Conservation (phyloP, 2,888 invertebrate species). For the Diloba caeruleocephala region DNA sequence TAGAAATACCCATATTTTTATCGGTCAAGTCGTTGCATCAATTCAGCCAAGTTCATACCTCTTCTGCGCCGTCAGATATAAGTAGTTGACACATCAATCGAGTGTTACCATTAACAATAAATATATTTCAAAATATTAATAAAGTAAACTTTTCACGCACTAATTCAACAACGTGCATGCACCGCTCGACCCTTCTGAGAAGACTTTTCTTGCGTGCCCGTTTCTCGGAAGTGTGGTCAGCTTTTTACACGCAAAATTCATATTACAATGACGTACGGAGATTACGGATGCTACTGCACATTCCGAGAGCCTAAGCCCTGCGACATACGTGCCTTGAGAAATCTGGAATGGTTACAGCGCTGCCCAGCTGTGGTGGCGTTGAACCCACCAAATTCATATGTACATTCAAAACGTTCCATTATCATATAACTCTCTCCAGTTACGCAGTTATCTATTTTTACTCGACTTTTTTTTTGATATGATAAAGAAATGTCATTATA, state of each 20-base stretch:
- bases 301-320: slow-evolving; percentile 54
- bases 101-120: no score
- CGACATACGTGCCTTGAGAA: slow-evolving; percentile 54
- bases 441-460: no score
- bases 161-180: slow-evolving; percentile 46
- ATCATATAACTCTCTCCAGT: slow-evolving; percentile 12
- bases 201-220: slow-evolving; percentile 62
- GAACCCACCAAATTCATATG: slow-evolving; percentile 51
- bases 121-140: slow-evolving; percentile 35
- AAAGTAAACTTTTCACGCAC: slow-evolving; percentile 47
- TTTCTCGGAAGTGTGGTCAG: slow-evolving; percentile 66
- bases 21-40: no score
- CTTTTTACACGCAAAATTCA: slow-evolving; percentile 72
- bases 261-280: slow-evolving; percentile 63
- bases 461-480: no score
- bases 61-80: no score
- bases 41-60: no score
- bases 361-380: slow-evolving; percentile 57
- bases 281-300: slow-evolving; percentile 52
- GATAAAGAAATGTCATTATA: no score
- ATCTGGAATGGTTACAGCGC: slow-evolving; percentile 60
- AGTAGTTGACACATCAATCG: no score
- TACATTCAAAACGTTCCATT: slow-evolving; percentile 30
- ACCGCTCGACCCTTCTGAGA: slow-evolving; percentile 66
- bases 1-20: no score